Base-by-base conservation (phyloP, 1,140 invertebrate genomes). In the Dendrolimus kikuchii region DNA sequence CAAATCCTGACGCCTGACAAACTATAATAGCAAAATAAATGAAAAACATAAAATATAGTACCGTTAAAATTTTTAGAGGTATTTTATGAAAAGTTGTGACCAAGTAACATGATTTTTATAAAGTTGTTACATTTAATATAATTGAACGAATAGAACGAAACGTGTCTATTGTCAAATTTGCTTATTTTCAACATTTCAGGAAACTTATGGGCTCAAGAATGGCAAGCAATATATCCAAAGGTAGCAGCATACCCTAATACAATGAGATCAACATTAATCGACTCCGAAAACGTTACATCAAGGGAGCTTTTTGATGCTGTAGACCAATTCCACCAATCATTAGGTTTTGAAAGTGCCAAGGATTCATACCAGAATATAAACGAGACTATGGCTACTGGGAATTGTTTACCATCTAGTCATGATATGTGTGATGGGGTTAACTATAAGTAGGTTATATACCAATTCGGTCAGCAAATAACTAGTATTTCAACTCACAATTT, bases 151-250 rank as follows among this genome's bases (percentile, higher is more conserved):
- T 23, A 23, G 23, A 23, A 23, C 23, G 3, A 23, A 23, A 23
- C 23, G 23, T 23, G 23, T 23, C 23, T 23, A 2, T 23, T 23
- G 23, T 23, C 23, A 23, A 38, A 9, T n/a, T n/a, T 45, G 43
- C 23, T 5, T 0, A n/a, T 60, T 44, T 41, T 36, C 46, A 10
- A 9, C 7, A 52, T 88, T 79, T 38, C 64, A 93, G 94, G 94
- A 37, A 95, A 96, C 68, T 92, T 97, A 90, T 96, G 95, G 95
- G 93, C 93, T 1, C 94, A 97, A 80, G 88, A 89, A 4, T 97
- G 95, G 95, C 83, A 85, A 37, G 90, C 93, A 58, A 89, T 96
- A 38, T 91, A 89, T 45, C 88, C 93, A 7, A 88, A 94, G 10
- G 89, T 92, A 0, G 81, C 89, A 36, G 92, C 94, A 0, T 95